Evolutionary conservation across 1,140 invertebrate species (phyloP).

Genomic region (Harlomillsia oculata): DNA sequence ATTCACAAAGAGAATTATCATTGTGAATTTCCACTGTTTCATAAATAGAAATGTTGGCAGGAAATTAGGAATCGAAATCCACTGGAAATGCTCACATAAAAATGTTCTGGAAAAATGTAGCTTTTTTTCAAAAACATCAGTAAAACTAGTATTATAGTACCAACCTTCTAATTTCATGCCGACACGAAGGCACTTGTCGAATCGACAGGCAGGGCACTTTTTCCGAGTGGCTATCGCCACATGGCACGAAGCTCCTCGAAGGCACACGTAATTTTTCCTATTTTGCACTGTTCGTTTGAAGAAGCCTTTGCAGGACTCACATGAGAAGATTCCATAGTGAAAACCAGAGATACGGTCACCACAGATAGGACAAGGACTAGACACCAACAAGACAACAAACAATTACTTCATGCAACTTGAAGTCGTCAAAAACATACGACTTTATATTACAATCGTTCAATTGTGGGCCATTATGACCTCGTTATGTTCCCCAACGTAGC

Average conservation of each 20-base stretch:
- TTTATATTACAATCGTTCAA: too few relatives aligned
- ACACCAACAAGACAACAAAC: slow-evolving; percentile 22
- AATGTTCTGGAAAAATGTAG: neutral
- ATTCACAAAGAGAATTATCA: neutral
- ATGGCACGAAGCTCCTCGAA: slow-evolving; percentile 62
- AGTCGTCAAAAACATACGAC: too few relatives aligned
- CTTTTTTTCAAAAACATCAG: neutral
- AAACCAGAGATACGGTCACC: slow-evolving; percentile 91
- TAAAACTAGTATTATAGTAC: neutral
- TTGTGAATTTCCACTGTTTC: neutral
- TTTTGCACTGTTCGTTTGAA: slow-evolving; percentile 98
- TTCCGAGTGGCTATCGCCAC: slow-evolving; percentile 71
- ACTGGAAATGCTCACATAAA: neutral
- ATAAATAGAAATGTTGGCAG: neutral
- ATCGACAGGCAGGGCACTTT: slow-evolving; percentile 94
- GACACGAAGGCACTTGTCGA: slow-evolving; percentile 87
- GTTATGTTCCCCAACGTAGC: too few relatives aligned
- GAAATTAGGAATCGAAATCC: neutral
- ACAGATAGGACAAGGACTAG: slow-evolving; percentile 84
- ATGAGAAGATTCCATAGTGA: slow-evolving; percentile 93
- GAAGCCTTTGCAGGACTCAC: slow-evolving; percentile 95
- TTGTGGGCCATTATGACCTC: too few relatives aligned
- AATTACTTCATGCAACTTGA: too few relatives aligned
- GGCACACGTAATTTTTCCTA: slow-evolving; percentile 89
- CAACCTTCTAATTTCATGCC: slow-evolving; percentile 93